Evolutionary conservation across 2,888 invertebrate species (phyloP), one percentile per base, ranked within the genome.

Genomic region (Dermolepida albohirtum): DNA sequence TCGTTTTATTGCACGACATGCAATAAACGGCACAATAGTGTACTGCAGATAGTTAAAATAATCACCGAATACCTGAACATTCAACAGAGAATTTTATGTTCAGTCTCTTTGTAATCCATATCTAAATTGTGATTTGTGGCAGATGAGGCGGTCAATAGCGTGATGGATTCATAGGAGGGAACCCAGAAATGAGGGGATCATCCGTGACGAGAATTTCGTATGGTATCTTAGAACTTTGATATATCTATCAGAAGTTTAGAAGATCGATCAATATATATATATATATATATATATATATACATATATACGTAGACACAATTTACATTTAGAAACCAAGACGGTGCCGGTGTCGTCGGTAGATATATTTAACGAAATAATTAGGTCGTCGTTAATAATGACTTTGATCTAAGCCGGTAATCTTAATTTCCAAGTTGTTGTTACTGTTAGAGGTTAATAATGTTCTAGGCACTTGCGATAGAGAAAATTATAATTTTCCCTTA

Each of bases 121-220:
- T 22, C 64, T 75, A 78, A 78, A 79, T 79, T 78, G 78, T 78
- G 78, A 79, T 79, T 79, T 79, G 78, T 78, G 77, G 75, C 73
- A 74, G 75, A 74, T 73, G 70, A 72, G 73, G 74, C 74, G 76
- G 78, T 77, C 76, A 78, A 78, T 77, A 75, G 73, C 75, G 72
- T 74, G 73, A 72, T 72, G 71, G 73, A 55, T 41, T 34, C 10
- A 22, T 34, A 10, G 34, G 10, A 41, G 43, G 11, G 29, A 27
- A 40, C 14, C 49, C 40, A 27, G 66, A 57, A 40, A 40, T 39
- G 40, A 55, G 66, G n/a, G 50, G 66, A 50, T 66, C 50, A 66
- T 57, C 57, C 66, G 66, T 66, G 55, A 57, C 51, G 43, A 17
- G 66, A 66, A 49, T 66, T 47, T 50, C 40, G 66, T 59, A 59